Evolutionary conservation across 2,797 vertebrate genomes (phyloP).

Genomic region (Brotula barbata): DNA sequence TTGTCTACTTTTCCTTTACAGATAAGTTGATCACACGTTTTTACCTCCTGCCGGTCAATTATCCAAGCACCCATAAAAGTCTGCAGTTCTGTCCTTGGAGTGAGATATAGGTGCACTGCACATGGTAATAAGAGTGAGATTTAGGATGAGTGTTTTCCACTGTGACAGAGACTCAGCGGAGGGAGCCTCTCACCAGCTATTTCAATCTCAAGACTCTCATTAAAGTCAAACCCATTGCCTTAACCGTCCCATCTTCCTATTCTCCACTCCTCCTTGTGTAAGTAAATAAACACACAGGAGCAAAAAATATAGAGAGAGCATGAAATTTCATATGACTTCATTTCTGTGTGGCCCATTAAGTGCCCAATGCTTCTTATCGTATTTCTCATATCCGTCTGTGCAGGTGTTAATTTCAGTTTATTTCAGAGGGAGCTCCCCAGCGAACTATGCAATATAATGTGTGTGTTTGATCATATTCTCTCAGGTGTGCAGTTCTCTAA

Average conservation of each 20-base stretch:
- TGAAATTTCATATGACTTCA: constrained; percentile 36
- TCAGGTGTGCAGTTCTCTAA: constrained; percentile 16
- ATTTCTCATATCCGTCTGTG: constrained; percentile 56
- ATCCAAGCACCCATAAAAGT: constrained; percentile 71
- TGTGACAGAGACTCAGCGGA: constrained; percentile 60
- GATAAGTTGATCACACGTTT: constrained; percentile 54
- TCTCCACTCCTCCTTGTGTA: constrained; percentile 38
- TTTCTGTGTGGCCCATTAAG: constrained; percentile 52
- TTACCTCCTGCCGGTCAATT: constrained; percentile 71
- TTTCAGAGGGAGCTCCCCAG: constrained; percentile 48
- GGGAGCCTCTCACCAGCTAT: constrained; percentile 59
- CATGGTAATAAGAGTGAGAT: constrained; percentile 68
- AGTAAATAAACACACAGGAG: constrained; percentile 70
- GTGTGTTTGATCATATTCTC: constrained; percentile 40
- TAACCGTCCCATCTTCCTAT: constrained; percentile 43
- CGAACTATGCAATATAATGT: constrained; percentile 43
- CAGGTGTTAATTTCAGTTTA: constrained; percentile 39
- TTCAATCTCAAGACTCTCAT: constrained; percentile 63
- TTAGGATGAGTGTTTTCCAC: constrained; percentile 61
- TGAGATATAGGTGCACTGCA: constrained; percentile 58
- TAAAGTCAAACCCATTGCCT: constrained; percentile 62
- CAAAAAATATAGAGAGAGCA: constrained; percentile 33
- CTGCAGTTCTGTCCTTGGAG: constrained; percentile 55
- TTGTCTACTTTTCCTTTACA: constrained; percentile 54
- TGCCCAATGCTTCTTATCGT: constrained; percentile 53